A percentile compares a stretch with the other conserved stretches of the same genome.
Evolutionary conservation across 1,140 invertebrate species (phyloP).

Genomic region (Hypsibius dujardini): DNA sequence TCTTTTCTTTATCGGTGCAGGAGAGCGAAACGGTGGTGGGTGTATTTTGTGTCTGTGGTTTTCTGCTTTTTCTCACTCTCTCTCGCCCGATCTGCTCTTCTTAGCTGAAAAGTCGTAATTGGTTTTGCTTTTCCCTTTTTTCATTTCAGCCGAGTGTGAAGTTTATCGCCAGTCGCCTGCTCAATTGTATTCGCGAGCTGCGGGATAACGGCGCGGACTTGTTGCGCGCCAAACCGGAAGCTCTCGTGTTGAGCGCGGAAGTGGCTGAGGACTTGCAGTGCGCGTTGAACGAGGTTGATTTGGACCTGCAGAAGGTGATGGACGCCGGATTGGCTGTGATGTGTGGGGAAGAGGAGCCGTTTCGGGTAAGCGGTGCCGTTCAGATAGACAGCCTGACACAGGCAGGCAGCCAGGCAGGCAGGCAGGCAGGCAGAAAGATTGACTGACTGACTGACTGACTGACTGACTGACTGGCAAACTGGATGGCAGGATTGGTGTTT

Average conservation of each 20-base stretch:
- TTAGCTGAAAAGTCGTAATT: background rate
- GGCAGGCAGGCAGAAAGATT: too few relatives aligned
- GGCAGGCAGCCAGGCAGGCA: too few relatives aligned
- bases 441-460: too few relatives aligned
- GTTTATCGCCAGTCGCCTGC: background rate
- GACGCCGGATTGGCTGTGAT: constrained; percentile 2
- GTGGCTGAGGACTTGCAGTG: background rate
- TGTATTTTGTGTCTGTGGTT: background rate
- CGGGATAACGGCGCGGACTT: background rate
- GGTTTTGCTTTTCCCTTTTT: background rate
- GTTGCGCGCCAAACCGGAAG: constrained; percentile 7
- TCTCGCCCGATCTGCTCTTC: background rate
- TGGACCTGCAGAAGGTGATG: background rate
- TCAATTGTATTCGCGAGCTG: background rate
- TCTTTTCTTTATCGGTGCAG: constrained; percentile 36
- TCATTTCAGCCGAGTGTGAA: background rate
- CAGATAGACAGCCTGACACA: too few relatives aligned
- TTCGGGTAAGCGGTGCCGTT: background rate
- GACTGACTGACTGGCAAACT: too few relatives aligned
- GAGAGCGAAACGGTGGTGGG: constrained; percentile 22
- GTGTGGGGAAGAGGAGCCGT: background rate
- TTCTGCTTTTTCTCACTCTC: background rate
- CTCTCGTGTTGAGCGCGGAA: background rate
- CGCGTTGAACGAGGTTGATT: background rate
- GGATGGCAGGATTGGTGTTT: too few relatives aligned